Conservation (phyloP, 1,140 invertebrate genomes). For the Brachionus rubens region DNA sequence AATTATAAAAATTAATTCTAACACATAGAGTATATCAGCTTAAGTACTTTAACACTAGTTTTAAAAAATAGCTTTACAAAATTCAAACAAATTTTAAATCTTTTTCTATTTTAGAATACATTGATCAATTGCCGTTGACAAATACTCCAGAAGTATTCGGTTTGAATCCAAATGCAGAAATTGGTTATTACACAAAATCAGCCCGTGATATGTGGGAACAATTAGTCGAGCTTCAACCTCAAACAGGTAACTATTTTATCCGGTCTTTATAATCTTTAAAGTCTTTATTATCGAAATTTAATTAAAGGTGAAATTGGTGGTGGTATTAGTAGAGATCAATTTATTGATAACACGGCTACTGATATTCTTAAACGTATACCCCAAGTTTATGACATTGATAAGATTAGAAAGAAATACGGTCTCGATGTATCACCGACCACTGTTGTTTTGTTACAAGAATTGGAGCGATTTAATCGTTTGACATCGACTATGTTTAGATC, state of each 20-base stretch:
- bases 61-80: not conserved
- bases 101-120: conserved; percentile 51
- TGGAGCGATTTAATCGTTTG: conserved; percentile 78
- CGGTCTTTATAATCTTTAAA: not conserved
- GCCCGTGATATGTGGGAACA: conserved; percentile 77
- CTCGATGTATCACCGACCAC: conserved; percentile 73
- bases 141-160: conserved; percentile 62
- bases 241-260: conserved; percentile 66
- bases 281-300: not conserved
- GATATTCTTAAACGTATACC: conserved; percentile 72
- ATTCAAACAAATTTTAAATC: not conserved
- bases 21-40: too few species aligned
- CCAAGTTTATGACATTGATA: conserved; percentile 71
- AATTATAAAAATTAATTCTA: too few species aligned
- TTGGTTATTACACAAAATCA: conserved; percentile 71
- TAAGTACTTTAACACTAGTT: not conserved
- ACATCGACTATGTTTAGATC: conserved; percentile 71
- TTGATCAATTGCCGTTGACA: conserved; percentile 57
- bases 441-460: conserved; percentile 80
- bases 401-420: conserved; percentile 73
- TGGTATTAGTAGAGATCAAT: conserved; percentile 72
- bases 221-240: conserved; percentile 79
- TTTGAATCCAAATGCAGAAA: conserved; percentile 61
- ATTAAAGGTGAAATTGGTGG: conserved; percentile 61
- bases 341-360: conserved; percentile 73